Percentiles rank a stretch among this genome's conserved stretches.
phyloP scores from a whole-genome alignment of 2,888 invertebrate genomes.

The Polymixis flavicincta region DNA sequence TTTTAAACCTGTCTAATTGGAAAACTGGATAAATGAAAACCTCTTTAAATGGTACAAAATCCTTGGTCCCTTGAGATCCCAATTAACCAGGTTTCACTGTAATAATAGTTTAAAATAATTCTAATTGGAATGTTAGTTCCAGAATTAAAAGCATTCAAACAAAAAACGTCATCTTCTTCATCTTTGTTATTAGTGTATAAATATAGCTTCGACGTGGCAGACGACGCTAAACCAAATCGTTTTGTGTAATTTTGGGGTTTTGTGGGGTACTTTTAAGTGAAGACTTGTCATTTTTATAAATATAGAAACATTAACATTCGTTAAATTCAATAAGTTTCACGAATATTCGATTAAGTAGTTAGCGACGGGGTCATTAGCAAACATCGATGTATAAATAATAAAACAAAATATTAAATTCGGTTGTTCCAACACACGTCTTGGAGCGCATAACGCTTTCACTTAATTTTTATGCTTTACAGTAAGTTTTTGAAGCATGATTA shows the following conservation, averaged over 20 bases:
- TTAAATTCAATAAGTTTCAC: not conserved
- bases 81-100: no score
- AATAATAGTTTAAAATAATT: no score
- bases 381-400: not conserved
- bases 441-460: constrained; percentile 56
- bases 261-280: not conserved
- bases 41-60: no score
- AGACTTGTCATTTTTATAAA: not conserved
- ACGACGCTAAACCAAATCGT: not conserved
- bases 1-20: no score
- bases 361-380: not conserved
- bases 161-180: no score
- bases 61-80: no score
- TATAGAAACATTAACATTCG: not conserved
- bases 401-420: constrained; percentile 9
- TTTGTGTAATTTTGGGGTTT: not conserved
- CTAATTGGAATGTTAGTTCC: no score
- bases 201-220: no score
- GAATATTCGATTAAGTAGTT: not conserved
- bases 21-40: no score
- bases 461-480: constrained; percentile 28
- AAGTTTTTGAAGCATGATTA: constrained; percentile 51
- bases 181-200: no score
- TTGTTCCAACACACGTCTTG: constrained; percentile 28
- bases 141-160: no score